Evolutionary conservation across 2,113 vertebrate species (phyloP), one percentile per base, ranked within the genome.

Genomic region (Serilophus lunatus): DNA sequence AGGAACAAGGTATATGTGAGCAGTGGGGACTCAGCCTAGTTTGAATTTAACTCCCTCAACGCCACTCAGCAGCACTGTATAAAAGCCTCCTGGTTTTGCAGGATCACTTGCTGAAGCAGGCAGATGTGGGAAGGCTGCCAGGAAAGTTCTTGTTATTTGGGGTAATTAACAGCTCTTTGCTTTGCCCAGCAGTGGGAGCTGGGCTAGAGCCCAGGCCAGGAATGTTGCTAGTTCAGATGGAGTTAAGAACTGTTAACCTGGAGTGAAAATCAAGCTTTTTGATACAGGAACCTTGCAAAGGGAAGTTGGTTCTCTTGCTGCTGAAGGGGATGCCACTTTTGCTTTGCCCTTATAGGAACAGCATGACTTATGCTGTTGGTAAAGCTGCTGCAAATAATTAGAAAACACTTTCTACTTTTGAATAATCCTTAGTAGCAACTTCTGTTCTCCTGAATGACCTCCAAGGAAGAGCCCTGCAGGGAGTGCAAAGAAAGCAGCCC

Each of bases 11-110:
- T 6, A 3, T 7, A 4, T 2, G 3, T 38, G 38, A 53, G 10
- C 38, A 0, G 0, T n/a, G n/a, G n/a, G 12, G 12, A 61, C 53
- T 70, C 54, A 1, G 1, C 54, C 18, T 36, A 1, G 2, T 28
- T 38, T 28, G 47, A 26, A n/a, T 38, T 61, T 61, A 19, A 28
- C 28, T 78, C 23, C 53, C 47, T 61, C 38, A 15, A 69, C 51
- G 18, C 26, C 26, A 23, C 38, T 53, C 38, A 53, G 38, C 45
- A 69, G 38, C 19, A 10, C 38, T 69, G 64, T 38, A 8, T 13
- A 54, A 87, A 7, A 5, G 29, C 19, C 74, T 36, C 47, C 1
- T 29, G 47, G n/a, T n/a, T 78, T 56, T 61, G 12, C 6, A 24
- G 56, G 38, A 12, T 54, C n/a, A 13, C 64, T 61, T 70, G n/a